Conservation (phyloP, 2,888 invertebrate genomes). For the Oligia strigilis region DNA sequence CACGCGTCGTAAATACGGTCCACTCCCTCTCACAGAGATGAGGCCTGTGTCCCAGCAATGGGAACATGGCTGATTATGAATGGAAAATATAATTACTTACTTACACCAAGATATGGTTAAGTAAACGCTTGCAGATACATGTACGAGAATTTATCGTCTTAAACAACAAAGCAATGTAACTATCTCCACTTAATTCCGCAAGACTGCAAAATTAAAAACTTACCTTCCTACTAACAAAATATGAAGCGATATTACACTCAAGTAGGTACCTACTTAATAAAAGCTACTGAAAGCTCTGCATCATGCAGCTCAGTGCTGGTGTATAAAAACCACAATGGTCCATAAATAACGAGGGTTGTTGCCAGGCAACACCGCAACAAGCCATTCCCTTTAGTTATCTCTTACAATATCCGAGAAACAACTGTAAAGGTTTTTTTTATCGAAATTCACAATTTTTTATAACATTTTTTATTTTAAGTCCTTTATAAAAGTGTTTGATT, state of each 20-base stretch:
- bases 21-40: too few species aligned
- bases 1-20: too few species aligned
- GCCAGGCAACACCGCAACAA: slow-evolving; percentile 34
- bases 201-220: neutral
- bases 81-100: neutral
- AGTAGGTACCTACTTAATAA: slow-evolving; percentile 36
- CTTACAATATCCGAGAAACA: slow-evolving; percentile 40
- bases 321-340: slow-evolving; percentile 50
- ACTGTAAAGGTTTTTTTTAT: slow-evolving; percentile 1
- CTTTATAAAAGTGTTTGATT: too few species aligned
- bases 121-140: neutral
- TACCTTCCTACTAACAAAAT: neutral
- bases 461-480: neutral
- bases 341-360: slow-evolving; percentile 49
- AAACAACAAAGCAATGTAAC: too few species aligned
- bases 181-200: neutral
- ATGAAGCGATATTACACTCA: slow-evolving; percentile 16
- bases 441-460: neutral
- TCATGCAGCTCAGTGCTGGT: slow-evolving; percentile 26
- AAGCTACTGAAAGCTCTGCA: slow-evolving; percentile 26
- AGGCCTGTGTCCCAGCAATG: too few species aligned
- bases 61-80: too few species aligned
- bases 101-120: neutral
- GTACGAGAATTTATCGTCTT: too few species aligned
- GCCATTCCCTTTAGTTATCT: slow-evolving; percentile 48